A percentile compares a stretch with the other conserved stretches of the same genome.
Conservation (phyloP, 2,797 vertebrate genomes). For the Craterocephalus amniculus region DNA sequence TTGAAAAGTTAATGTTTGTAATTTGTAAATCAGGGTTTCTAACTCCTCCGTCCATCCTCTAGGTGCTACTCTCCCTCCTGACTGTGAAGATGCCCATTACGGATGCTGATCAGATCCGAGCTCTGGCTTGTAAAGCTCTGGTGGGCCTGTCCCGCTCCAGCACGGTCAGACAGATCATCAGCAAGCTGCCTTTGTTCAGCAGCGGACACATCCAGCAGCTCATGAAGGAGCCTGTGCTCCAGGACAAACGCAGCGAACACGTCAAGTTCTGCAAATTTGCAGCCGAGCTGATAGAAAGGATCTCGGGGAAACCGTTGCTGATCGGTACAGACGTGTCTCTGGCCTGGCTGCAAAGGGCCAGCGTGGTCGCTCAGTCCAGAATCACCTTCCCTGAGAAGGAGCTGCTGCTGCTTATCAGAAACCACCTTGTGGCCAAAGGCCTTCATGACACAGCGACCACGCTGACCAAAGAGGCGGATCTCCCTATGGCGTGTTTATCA, state of each 20-base stretch:
- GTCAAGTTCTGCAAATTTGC: constrained; percentile 98
- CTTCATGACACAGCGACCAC: constrained; percentile 90
- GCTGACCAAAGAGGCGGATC: constrained; percentile 95
- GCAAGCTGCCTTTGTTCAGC: constrained; percentile 97
- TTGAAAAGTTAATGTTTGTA: neutral
- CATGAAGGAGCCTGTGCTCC: constrained; percentile 98
- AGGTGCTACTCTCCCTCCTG: constrained; percentile 92
- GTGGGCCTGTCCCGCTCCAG: constrained; percentile 94
- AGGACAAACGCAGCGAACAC: constrained; percentile 98
- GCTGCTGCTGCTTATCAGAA: constrained; percentile 94
- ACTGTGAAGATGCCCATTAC: constrained; percentile 99
- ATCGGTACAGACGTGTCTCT: constrained; percentile 96
- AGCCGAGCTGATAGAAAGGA: constrained; percentile 94
- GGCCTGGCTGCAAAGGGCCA: constrained; percentile 94
- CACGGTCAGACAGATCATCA: constrained; percentile 96
- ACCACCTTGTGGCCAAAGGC: constrained; percentile 97
- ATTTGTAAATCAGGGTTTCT: constrained; percentile 12
- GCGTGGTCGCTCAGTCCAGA: constrained; percentile 96
- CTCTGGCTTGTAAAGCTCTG: constrained; percentile 94
- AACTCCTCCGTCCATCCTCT: constrained; percentile 17
- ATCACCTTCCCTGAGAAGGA: constrained; percentile 98
- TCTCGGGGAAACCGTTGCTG: constrained; percentile 94
- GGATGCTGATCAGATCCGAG: constrained; percentile 97
- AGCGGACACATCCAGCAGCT: constrained; percentile 98
- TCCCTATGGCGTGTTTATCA: constrained; percentile 92